Base-by-base conservation (phyloP, 2,797 vertebrate genomes). In the Falco naumanni region DNA sequence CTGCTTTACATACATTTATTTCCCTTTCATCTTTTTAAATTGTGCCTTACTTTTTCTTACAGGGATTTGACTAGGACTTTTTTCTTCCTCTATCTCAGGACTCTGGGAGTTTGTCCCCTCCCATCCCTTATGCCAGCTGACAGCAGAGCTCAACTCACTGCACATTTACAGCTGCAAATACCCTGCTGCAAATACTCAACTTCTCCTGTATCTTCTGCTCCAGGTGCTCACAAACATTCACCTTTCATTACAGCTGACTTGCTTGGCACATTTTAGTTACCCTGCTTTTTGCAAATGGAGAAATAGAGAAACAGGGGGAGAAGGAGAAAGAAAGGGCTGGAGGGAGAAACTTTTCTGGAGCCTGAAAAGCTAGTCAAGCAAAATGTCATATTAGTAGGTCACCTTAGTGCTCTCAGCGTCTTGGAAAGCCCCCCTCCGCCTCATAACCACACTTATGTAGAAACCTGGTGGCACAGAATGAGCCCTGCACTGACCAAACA, bases 1-100 rank as follows among this genome's bases (percentile, higher is more conserved):
- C 69, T 90, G 43, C 78, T 97, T 96, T 97, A 93, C 83, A 94
- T 96, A 92, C 34, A 95, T 93, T 97, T 91, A 78, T 87, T 95
- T 92, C 56, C 29, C 79, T 96, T 96, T 96, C 94, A 96, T 97
- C 93, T 95, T 85, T 93, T 78, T 51, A 92, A 96, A 77, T 53
- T 83, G 20, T 83, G 69, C 20, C 63, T 93, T 76, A 78, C 26
- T 91, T 94, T 94, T 78, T 26, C 65, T 79, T 70, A 47, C 16
- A 81, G 59, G 68, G 60, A 91, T 89, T 96, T 79, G 16, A 51
- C 43, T 63, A 51, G 24, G 19, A 47, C 80, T 48, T 50, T 90
- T 80, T 66, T 37, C 57, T 71, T 54, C 50, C 41, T 17, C 48
- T 57, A 19, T 69, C 41, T 82, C 54, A 80, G 57, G 50, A 76